These are phyloP conservation scores for Sebastes aleutianus DNA, from an alignment of 2,797 vertebrate genomes.

Conservation along the genomic window DNA sequence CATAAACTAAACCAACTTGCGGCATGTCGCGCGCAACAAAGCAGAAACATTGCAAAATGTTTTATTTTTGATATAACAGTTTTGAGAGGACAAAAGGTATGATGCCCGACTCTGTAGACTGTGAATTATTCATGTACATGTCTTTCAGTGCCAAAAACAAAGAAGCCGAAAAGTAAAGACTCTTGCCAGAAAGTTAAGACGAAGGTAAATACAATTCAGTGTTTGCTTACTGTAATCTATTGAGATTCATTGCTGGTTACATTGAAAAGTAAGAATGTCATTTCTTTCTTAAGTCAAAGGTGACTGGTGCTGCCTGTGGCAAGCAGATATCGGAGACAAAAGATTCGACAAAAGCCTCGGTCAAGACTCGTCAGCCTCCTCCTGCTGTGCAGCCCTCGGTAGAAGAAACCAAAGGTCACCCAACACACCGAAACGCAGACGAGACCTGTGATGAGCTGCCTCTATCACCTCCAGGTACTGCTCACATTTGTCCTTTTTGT, in stretches of 20 bases:
- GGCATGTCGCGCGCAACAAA: no score
- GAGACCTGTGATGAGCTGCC: constrained; percentile 53
- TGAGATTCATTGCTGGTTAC: neutral
- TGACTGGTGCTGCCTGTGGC: constrained; percentile 37
- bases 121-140: constrained; percentile 42
- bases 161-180: constrained; percentile 70
- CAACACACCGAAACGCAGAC: constrained; percentile 16
- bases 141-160: constrained; percentile 80
- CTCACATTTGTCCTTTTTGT: neutral
- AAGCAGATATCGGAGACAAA: constrained; percentile 28
- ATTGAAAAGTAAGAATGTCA: constrained; percentile 24
- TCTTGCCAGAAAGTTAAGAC: constrained; percentile 52
- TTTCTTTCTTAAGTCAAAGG: constrained; percentile 60
- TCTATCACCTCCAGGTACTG: constrained; percentile 77
- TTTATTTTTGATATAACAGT: neutral
- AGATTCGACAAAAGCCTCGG: constrained; percentile 41
- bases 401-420: constrained; percentile 35
- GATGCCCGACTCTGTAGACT: neutral
- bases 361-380: constrained; percentile 19
- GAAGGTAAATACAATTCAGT: constrained; percentile 79
- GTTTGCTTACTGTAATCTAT: neutral
- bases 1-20: no score
- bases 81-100: neutral
- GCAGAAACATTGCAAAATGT: neutral
- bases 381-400: constrained; percentile 6